Conservation (phyloP, 2,113 vertebrate species). For the Halcyon malimbica region DNA sequence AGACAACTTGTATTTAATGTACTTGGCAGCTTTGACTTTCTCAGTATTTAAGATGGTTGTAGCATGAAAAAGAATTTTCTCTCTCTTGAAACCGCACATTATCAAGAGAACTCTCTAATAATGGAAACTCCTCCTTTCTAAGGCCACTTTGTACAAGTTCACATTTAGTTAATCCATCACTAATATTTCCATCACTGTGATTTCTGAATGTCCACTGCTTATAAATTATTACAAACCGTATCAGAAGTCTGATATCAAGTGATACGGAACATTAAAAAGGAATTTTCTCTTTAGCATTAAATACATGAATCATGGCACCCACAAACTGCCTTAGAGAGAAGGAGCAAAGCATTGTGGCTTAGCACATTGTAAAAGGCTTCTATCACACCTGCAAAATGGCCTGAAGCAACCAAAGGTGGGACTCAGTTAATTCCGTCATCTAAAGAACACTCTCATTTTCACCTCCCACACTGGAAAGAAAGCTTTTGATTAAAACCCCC, state of each 20-base stretch:
- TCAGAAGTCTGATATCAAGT: not conserved
- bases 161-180: not conserved
- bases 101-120: not conserved
- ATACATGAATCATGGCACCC: not conserved
- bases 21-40: not conserved
- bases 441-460: not conserved
- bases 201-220: not conserved
- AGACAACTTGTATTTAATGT: not conserved
- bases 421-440: not conserved
- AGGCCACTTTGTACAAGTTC: not conserved
- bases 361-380: not conserved
- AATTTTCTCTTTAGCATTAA: not conserved
- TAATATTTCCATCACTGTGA: not conserved
- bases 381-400: not conserved
- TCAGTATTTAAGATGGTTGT: not conserved
- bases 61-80: not conserved
- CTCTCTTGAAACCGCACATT: not conserved
- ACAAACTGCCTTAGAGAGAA: conserved; percentile 19
- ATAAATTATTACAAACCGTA: not conserved
- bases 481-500: not conserved
- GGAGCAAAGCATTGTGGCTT: not conserved
- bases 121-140: not conserved
- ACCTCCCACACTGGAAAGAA: not conserved
- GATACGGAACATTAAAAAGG: not conserved
- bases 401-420: not conserved